Evolutionary conservation across 2,888 invertebrate genomes (phyloP).

Genomic region (Siphlonurus alternatus): DNA sequence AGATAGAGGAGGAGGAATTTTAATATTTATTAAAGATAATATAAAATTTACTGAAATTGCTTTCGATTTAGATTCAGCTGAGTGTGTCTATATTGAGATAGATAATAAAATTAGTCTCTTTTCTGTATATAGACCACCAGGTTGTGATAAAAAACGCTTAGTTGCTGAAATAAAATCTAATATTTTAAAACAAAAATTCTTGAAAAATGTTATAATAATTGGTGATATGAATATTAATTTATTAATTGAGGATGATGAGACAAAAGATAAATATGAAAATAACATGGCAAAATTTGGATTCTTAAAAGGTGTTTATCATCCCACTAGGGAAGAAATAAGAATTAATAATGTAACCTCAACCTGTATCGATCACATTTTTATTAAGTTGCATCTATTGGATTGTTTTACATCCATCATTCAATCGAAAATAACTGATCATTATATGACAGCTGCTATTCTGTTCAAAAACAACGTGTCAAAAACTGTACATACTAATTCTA

Average conservation of each 20-base stretch:
- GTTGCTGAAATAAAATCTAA: not conserved
- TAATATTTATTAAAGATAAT: not conserved
- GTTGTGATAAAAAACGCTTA: not conserved
- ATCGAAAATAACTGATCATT: not conserved
- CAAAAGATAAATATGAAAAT: not conserved
- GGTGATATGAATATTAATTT: not conserved
- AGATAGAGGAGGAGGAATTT: not conserved
- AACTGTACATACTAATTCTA: not conserved
- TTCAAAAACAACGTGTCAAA: not conserved
- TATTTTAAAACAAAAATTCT: not conserved
- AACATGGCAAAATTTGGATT: not conserved
- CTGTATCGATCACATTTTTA: not conserved
- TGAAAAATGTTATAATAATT: not conserved
- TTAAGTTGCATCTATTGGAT: not conserved
- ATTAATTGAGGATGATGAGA: not conserved
- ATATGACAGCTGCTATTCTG: not conserved
- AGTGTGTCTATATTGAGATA: not conserved
- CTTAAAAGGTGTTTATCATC: not conserved
- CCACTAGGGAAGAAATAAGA: not conserved
- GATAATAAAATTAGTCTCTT: not conserved
- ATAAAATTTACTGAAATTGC: not conserved
- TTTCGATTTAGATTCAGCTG: not conserved
- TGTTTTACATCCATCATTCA: not conserved
- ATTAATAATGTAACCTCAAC: not conserved
- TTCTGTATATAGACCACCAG: not conserved